Base-by-base conservation (phyloP, 2,888 invertebrate species). In the Cheilosia scutellata region DNA sequence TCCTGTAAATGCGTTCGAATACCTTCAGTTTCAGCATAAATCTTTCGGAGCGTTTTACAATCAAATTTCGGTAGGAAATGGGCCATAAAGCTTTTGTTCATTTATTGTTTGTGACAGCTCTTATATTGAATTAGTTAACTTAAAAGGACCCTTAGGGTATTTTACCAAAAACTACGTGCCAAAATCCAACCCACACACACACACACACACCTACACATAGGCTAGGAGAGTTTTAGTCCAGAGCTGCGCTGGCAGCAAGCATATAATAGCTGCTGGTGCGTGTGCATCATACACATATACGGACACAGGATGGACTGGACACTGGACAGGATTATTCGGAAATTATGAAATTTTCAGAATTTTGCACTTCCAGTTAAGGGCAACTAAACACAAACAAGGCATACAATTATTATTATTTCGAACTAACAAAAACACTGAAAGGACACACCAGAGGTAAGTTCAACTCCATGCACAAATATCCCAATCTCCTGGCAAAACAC, bases 21-120 rank as follows among this genome's bases (percentile, higher is more conserved):
- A 47, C 47, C 47, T 47, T 5, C 7, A 9, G 11, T 7, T 40
- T 40, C 40, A 20, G 47, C 16, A 47, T 20, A 20, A 47, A 16
- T 16, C 16, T 7, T 47, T 27, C 27, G 11, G 79, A 75, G 87
- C 75, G 83, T 80, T 82, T 70, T 77, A 77, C 83, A 87, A 83
- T 82, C 78, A 87, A 83, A 87, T 78, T 82, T 77, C 58, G 77
- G 77, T 47, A 84, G 74, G 84, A 87, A 83, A 87, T 83, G 74
- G 66, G 70, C 80, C 65, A 82, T 82, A 72, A 82, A 75, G 78
- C 70, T 71, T 57, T 88, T 88, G 84, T 87, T 87, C 74, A 78
- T 79, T 76, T 82, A 87, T 84, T 88, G 88, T 86, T 87, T 86
- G 82, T 87, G 88, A 88, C 88, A 88, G 88, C 82, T 87, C 77